These are phyloP conservation scores for Drosophila monieri DNA, from an alignment of 2,888 invertebrate genomes.

Conservation along the genomic window DNA sequence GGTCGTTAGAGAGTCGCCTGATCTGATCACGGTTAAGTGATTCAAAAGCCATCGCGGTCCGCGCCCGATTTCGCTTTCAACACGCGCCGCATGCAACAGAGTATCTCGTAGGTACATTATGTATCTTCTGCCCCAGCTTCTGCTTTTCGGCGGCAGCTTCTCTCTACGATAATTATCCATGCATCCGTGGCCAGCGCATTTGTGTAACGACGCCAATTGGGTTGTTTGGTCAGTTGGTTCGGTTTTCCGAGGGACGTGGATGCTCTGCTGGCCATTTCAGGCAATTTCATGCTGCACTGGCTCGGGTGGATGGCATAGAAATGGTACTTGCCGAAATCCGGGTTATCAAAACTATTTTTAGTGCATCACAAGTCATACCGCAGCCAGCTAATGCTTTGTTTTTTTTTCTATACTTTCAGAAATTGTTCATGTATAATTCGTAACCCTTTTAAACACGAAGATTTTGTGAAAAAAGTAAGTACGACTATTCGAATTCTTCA, in stretches of 20 bases:
- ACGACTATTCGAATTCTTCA: no score
- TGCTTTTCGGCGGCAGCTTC: slow-evolving; percentile 35
- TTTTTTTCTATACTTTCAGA: not conserved
- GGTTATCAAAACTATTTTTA: slow-evolving; percentile 42
- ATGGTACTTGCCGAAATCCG: slow-evolving; percentile 46
- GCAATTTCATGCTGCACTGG: slow-evolving; percentile 75
- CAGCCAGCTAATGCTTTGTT: not conserved
- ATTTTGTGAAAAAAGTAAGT: no score
- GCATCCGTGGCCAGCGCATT: slow-evolving; percentile 77
- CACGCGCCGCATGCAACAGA: slow-evolving; percentile 65
- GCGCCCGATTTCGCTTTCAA: slow-evolving; percentile 50
- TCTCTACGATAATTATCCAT: slow-evolving; percentile 59
- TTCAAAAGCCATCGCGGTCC: slow-evolving; percentile 41
- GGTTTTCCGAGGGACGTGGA: slow-evolving; percentile 13
- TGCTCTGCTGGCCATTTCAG: slow-evolving; percentile 29
- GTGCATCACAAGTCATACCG: slow-evolving; percentile 12
- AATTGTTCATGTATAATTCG: slow-evolving; percentile 6
- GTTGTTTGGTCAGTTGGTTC: slow-evolving; percentile 79
- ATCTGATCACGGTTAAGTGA: slow-evolving; percentile 39
- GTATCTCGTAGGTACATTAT: slow-evolving; percentile 18
- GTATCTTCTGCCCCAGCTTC: slow-evolving; percentile 21
- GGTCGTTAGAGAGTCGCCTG: slow-evolving; percentile 60
- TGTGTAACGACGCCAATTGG: slow-evolving; percentile 73
- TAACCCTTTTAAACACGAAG: not conserved
- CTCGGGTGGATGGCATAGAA: slow-evolving; percentile 2